Percentiles rank a stretch among this genome's conserved stretches.
phyloP scores from a whole-genome alignment of 1,140 invertebrate genomes.

The Drosophila navojoa region DNA sequence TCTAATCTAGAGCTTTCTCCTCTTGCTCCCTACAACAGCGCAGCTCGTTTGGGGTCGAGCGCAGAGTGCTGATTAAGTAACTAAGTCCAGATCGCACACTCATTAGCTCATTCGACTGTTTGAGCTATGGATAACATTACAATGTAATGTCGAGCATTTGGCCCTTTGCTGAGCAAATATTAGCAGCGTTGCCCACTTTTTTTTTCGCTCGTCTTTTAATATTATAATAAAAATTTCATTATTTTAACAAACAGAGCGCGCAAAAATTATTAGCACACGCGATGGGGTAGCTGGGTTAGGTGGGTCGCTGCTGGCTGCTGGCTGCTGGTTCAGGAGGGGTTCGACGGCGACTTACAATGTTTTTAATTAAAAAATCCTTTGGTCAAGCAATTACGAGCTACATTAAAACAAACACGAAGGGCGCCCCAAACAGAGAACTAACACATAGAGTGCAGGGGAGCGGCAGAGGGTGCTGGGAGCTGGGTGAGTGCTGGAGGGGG shows the following conservation, averaged over 20 bases:
- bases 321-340: neutral
- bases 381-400: constrained; percentile 77
- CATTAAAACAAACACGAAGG: constrained; percentile 72
- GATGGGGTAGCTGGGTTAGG: neutral
- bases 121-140: constrained; percentile 57
- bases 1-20: neutral
- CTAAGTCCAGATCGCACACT: constrained; percentile 33
- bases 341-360: constrained; percentile 60
- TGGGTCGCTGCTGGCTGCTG: neutral
- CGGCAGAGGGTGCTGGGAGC: no score
- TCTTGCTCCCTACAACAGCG: neutral
- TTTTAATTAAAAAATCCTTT: constrained; percentile 83
- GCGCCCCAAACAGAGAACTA: neutral
- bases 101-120: constrained; percentile 46
- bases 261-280: constrained; percentile 46
- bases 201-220: constrained; percentile 47
- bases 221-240: constrained; percentile 69
- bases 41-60: neutral
- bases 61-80: constrained; percentile 62
- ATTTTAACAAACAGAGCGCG: constrained; percentile 64
- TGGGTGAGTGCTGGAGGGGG: no score
- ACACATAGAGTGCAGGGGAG: neutral
- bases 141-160: constrained; percentile 55
- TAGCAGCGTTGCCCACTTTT: constrained; percentile 62
- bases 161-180: constrained; percentile 70